Evolutionary conservation across 2,797 vertebrate genomes (phyloP).

Genomic region (Darevskia nairensis): DNA sequence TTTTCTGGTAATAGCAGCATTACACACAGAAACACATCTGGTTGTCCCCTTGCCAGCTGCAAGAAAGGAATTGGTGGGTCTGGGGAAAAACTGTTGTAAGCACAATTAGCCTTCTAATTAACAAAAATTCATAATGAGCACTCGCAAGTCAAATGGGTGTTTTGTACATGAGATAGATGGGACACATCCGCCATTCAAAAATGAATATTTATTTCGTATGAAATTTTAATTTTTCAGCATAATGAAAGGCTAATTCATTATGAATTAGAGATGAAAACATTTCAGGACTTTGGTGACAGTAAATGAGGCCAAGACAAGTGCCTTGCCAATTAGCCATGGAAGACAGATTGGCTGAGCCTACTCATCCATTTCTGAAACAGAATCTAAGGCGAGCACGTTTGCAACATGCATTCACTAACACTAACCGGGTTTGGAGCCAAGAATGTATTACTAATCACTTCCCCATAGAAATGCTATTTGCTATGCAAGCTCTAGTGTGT

Average conservation of each 20-base stretch:
- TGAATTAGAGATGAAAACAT: slow-evolving; percentile 66
- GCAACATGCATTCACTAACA: neutral
- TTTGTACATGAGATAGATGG: slow-evolving; percentile 14
- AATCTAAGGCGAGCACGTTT: neutral
- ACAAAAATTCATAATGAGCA: neutral
- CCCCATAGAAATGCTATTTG: neutral
- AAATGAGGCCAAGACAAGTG: slow-evolving; percentile 42
- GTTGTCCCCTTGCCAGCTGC: neutral
- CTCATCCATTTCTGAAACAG: neutral
- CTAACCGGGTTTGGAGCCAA: neutral
- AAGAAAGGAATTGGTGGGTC: neutral
- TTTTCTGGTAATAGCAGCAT: neutral
- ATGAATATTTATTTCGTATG: slow-evolving; percentile 77
- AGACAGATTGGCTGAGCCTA: neutral
- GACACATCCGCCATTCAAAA: slow-evolving; percentile 50
- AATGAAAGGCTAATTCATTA: slow-evolving; percentile 62
- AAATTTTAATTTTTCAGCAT: slow-evolving; percentile 62
- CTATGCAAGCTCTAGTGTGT: neutral
- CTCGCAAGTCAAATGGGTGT: slow-evolving; percentile 15
- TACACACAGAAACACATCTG: neutral
- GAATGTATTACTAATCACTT: neutral
- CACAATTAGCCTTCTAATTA: slow-evolving; percentile 28
- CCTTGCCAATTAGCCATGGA: slow-evolving; percentile 25
- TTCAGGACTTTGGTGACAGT: slow-evolving; percentile 42
- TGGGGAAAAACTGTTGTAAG: neutral